Evolutionary conservation across 1,140 invertebrate genomes (phyloP), one percentile per base, ranked within the genome.

Genomic region (Micrasema longulum): DNA sequence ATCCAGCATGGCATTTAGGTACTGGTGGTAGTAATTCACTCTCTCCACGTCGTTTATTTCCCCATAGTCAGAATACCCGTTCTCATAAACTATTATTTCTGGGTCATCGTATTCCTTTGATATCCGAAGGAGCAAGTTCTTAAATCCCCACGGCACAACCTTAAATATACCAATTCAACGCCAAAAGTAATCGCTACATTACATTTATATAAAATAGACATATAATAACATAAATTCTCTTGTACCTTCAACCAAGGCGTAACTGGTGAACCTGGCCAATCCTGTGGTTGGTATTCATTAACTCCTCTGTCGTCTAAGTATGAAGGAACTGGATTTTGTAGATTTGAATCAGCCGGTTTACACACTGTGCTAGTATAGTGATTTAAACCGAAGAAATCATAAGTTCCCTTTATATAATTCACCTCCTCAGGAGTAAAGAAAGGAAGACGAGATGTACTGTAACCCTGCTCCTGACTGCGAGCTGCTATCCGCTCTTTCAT

Each of bases 301-400:
- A 84, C 79, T 7, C 81, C 83, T 77, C 83, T 81, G 72, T 89
- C 88, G 69, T 88, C 83, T 70, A 78, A 72, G 48, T 82, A 84
- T 0, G 87, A 88, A 1, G 86, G 87, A 12, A 80, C 76, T 0
- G 79, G 73, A 20, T 82, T 84, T 55, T 41, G 4, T 16, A 11
- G n/a, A 10, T 7, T n/a, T 1, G 26, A 79, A n/a, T 79, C 82
- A 66, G 86, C 50, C 9, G 78, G 77, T 67, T 79, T 76, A 72
- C 83, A 79, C 78, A 87, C 48, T 48, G 78, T 81, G 1, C 85
- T 84, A 0, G 87, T 87, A 75, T 90, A 91, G 11, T 85, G 81
- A 71, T 90, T 90, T 1, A 91, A 69, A n/a, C 88, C 89, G 41
- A 90, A 86, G 80, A 89, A 91, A 76, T 91, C 89, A 1, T 82